These are phyloP conservation scores for Archips xylosteana DNA, from an alignment of 2,888 invertebrate species.

Conservation along the genomic window DNA sequence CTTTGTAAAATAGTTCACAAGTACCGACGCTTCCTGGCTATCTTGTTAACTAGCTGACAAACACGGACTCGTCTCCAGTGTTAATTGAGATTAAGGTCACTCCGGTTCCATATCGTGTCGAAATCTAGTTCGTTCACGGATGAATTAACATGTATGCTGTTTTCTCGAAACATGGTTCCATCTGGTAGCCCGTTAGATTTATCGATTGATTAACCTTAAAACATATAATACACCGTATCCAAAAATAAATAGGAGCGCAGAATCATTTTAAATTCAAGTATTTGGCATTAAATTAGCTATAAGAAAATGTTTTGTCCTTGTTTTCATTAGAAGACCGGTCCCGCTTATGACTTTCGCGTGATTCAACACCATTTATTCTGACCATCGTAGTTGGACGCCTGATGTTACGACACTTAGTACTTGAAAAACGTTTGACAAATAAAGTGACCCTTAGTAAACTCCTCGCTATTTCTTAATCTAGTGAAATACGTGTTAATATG, in stretches of 20 bases:
- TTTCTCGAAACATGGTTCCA: slow-evolving; percentile 22
- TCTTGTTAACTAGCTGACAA: slow-evolving; percentile 72
- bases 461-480: slow-evolving; percentile 29
- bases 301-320: slow-evolving; percentile 47
- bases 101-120: slow-evolving; percentile 45
- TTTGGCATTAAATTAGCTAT: slow-evolving; percentile 37
- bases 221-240: slow-evolving; percentile 6
- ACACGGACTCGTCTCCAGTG: slow-evolving; percentile 62
- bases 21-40: slow-evolving; percentile 67
- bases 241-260: slow-evolving; percentile 11
- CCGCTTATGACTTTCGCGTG: slow-evolving; percentile 47
- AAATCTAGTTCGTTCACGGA: slow-evolving; percentile 32
- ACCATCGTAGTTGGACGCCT: slow-evolving; percentile 25
- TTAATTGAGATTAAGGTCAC: slow-evolving; percentile 71
- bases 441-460: slow-evolving; percentile 23
- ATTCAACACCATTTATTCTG: slow-evolving; percentile 44
- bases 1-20: slow-evolving; percentile 62
- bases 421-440: slow-evolving; percentile 34
- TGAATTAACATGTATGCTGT: slow-evolving; percentile 23
- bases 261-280: not conserved
- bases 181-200: slow-evolving; percentile 28
- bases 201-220: slow-evolving; percentile 15
- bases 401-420: slow-evolving; percentile 37
- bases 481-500: slow-evolving; percentile 43
- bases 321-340: slow-evolving; percentile 48